phyloP scores from a whole-genome alignment of 2,888 invertebrate species.

The Eilema depressum region DNA sequence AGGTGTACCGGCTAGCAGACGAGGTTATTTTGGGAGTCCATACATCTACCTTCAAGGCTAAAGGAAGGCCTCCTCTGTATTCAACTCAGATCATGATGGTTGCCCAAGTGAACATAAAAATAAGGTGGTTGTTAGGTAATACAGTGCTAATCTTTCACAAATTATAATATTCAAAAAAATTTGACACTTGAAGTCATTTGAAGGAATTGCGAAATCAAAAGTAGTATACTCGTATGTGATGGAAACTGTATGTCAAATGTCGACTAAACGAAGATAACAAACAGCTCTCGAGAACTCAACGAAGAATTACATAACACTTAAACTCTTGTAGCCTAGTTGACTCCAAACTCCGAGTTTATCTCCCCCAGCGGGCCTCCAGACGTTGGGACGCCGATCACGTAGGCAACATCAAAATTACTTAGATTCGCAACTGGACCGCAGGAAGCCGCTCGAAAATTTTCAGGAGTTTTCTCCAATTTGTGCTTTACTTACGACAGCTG shows the following conservation, averaged over 20 bases:
- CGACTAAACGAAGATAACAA: background rate
- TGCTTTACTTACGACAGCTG: background rate
- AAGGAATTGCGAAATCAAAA: no score
- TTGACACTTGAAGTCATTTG: no score
- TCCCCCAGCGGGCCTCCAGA: conserved; percentile 19
- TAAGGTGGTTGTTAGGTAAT: no score
- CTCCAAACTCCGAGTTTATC: conserved; percentile 15
- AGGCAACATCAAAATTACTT: conserved; percentile 45
- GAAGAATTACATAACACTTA: conserved; percentile 13
- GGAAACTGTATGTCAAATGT: background rate
- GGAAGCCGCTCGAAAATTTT: background rate
- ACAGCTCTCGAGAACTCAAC: background rate
- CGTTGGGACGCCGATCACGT: conserved; percentile 34
- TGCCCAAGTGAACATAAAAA: no score
- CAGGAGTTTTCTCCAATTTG: background rate
- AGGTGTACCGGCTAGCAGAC: no score
- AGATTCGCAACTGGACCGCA: conserved; percentile 26
- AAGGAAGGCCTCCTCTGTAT: no score
- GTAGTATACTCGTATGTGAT: no score
- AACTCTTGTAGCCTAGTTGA: conserved; percentile 13
- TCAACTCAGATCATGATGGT: no score
- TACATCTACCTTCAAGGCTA: no score
- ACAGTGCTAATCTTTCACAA: no score
- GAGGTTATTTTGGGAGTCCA: no score
- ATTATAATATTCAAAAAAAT: no score